Evolutionary conservation across 2,888 invertebrate species (phyloP).

Genomic region (Pristionchus mayeri): DNA sequence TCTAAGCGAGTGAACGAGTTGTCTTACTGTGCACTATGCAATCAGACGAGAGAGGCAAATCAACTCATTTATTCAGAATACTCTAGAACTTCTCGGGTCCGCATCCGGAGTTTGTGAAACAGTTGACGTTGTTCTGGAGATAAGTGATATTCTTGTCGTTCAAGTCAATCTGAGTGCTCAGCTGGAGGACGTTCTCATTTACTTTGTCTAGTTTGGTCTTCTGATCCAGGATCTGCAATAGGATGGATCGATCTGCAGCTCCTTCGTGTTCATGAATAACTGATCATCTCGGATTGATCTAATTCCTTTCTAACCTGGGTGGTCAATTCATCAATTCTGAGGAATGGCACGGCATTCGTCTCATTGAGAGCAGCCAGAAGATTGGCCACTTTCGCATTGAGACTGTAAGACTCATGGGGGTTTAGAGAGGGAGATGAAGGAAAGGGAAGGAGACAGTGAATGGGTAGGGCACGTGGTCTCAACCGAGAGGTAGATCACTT

Average conservation of each 20-base stretch:
- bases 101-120: not conserved
- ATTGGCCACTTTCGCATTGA: conserved; percentile 8
- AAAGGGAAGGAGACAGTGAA: not conserved
- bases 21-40: conserved; percentile 13
- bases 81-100: conserved; percentile 9
- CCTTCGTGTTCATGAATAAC: not conserved
- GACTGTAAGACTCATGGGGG: conserved; percentile 22
- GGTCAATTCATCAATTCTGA: not conserved
- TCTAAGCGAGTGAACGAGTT: conserved; percentile 16
- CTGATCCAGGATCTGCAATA: not conserved
- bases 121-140: not conserved
- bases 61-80: conserved; percentile 2
- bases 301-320: not conserved
- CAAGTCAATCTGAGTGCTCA: not conserved
- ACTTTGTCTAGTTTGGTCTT: not conserved
- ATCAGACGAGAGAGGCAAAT: not conserved
- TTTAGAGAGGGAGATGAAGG: not conserved
- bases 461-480: not conserved
- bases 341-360: conserved; percentile 4
- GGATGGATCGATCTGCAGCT: not conserved
- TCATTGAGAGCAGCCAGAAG: conserved; percentile 30
- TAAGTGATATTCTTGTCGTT: not conserved
- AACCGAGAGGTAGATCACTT: not conserved
- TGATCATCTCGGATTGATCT: no score
- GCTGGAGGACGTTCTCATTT: not conserved